Base-by-base conservation (phyloP, 1,140 invertebrate genomes). In the Telenomus remus region DNA sequence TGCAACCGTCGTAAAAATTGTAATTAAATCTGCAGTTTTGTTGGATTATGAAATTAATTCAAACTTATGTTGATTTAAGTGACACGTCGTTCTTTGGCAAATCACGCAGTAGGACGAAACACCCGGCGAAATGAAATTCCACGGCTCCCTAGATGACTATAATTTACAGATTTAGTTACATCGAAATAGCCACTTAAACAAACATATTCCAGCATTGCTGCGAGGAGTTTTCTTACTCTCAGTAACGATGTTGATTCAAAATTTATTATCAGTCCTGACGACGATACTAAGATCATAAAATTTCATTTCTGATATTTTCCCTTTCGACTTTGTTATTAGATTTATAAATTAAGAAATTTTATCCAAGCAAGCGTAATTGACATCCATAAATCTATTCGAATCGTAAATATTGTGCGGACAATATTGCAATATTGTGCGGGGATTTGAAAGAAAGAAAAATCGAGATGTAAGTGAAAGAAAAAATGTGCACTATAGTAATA, bases 71-170 rank as follows among this genome's bases (percentile, higher is more conserved):
- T 47, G 51, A 71, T 63, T 71, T 51, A 46, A 57, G 51, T 71
- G 46, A 64, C 57, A 14, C 44, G 34, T 64, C 46, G 39, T 51
- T 48, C 12, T 56, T 59, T n/a, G 11, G 13, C 19, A 42, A 63
- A 71, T 71, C n/a, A 43, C 10, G 43, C 42, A 42, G 15, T 43
- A 59, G 13, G 43, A 59, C 55, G 49, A 50, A 61, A 70, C 57
- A 63, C 13, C 59, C 46, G 53, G 46, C 19, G 57, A 66, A 65
- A 81, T 80, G 79, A 78, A 79, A 47, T 70, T 55, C 15, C 49
- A 69, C 44, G 10, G 44, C 46, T 55, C 57, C 51, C 64, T 39
- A 35, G 69, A 65, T 64, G 48, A 42, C 60, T 42, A 74, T 78
- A 76, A 71, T 56, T 80, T 64, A 53, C 51, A 34, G 53, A 71